These are phyloP conservation scores for Cheilosia urbana DNA, from an alignment of 2,888 invertebrate species.

Conservation along the genomic window DNA sequence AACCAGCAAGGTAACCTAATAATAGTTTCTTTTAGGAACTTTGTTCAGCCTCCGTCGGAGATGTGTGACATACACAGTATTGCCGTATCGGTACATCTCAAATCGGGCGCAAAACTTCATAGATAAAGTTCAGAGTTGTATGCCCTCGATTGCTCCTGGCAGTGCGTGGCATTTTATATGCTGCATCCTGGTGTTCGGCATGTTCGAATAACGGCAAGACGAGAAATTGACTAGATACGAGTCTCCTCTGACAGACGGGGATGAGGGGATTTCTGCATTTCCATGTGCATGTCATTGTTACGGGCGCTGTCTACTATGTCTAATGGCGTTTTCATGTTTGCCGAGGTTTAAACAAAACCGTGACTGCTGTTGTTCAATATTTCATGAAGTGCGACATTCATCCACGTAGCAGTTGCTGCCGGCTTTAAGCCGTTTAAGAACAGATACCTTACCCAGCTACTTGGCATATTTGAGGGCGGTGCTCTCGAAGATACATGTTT, in stretches of 20 bases:
- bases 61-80: slow-evolving; percentile 2
- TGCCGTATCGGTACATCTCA: neutral
- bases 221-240: slow-evolving; percentile 6
- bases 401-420: neutral
- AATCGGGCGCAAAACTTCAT: neutral
- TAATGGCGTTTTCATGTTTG: slow-evolving; percentile 37
- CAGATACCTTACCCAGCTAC: neutral
- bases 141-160: slow-evolving; percentile 18
- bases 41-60: neutral
- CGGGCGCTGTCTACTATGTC: neutral
- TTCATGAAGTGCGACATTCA: neutral
- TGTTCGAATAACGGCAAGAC: neutral
- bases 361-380: slow-evolving; percentile 21
- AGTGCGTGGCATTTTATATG: slow-evolving; percentile 7
- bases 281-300: slow-evolving; percentile 12
- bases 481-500: neutral
- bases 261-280: slow-evolving; percentile 5
- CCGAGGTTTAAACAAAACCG: slow-evolving; percentile 17
- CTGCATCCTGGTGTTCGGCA: neutral
- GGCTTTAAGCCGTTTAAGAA: neutral
- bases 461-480: neutral
- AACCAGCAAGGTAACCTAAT: slow-evolving; percentile 13
- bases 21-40: slow-evolving; percentile 17
- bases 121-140: slow-evolving; percentile 14
- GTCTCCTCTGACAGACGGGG: neutral